These are phyloP conservation scores for Crepidodera aurea DNA, from an alignment of 2,888 invertebrate species.

Conservation along the genomic window DNA sequence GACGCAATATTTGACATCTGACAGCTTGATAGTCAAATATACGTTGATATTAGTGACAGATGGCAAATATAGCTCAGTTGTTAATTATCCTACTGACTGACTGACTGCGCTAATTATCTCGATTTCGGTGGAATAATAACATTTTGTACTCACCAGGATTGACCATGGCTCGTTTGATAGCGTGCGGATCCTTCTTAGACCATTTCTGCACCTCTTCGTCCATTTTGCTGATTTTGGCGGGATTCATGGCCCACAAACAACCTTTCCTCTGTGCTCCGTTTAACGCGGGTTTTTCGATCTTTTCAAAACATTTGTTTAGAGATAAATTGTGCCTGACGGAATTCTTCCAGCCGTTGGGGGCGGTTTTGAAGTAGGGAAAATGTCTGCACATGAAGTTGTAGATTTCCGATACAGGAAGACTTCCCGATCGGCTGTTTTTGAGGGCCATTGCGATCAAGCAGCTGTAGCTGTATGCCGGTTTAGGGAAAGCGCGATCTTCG, in stretches of 20 bases:
- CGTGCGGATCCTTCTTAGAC: slow-evolving; percentile 93
- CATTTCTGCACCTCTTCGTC: slow-evolving; percentile 98
- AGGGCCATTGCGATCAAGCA: slow-evolving; percentile 98
- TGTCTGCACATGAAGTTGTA: slow-evolving; percentile 99
- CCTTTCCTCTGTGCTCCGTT: slow-evolving; percentile 87
- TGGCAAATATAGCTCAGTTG: too few relatives aligned
- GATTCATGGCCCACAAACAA: slow-evolving; percentile 97
- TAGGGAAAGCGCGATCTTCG: slow-evolving; percentile 78
- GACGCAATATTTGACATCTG: too few relatives aligned
- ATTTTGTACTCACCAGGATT: slow-evolving; percentile 74
- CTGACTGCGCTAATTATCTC: too few relatives aligned
- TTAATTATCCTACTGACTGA: too few relatives aligned
- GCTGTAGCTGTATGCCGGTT: slow-evolving; percentile 97
- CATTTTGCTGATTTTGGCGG: slow-evolving; percentile 94
- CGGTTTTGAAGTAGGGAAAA: slow-evolving; percentile 98
- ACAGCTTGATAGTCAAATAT: not conserved
- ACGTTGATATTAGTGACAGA: too few relatives aligned
- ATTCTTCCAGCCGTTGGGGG: slow-evolving; percentile 99
- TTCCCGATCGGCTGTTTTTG: slow-evolving; percentile 89
- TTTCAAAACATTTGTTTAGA: slow-evolving; percentile 97
- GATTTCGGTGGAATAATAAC: not conserved
- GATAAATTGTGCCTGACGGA: slow-evolving; percentile 97
- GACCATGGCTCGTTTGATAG: slow-evolving; percentile 93
- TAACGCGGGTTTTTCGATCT: slow-evolving; percentile 93
- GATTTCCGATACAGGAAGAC: slow-evolving; percentile 96